Evolutionary conservation across 2,888 invertebrate species (phyloP).

Genomic region (Peribatodes rhomboidaria): DNA sequence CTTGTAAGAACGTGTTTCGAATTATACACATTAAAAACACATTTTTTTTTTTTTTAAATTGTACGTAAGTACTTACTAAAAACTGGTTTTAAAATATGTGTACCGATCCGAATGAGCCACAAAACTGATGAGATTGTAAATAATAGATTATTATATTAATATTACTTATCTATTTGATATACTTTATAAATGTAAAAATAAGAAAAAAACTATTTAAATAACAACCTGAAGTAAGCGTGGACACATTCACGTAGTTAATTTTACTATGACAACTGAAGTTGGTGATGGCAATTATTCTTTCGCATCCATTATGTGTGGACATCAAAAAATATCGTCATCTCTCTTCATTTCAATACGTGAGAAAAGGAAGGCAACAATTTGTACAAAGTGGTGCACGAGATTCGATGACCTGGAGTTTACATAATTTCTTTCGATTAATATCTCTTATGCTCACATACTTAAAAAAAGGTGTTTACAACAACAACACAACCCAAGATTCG

Average conservation of each 20-base stretch:
- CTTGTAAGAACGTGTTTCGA: not conserved
- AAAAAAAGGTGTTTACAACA: no score
- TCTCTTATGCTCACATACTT: no score
- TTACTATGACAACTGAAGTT: not conserved
- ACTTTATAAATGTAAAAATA: not conserved
- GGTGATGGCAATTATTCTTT: no score
- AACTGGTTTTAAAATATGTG: not conserved
- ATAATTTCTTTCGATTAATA: no score
- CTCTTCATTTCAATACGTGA: not conserved
- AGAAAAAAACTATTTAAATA: not conserved
- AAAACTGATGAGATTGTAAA: constrained; percentile 12
- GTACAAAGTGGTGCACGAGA: no score
- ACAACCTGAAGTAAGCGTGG: not conserved
- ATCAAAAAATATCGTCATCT: no score
- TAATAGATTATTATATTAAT: not conserved
- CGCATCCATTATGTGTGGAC: no score
- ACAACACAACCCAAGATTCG: not conserved
- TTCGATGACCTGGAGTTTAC: no score
- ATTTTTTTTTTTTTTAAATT: not conserved
- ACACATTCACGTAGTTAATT: not conserved
- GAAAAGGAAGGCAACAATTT: constrained; percentile 1
- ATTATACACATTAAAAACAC: constrained; percentile 20
- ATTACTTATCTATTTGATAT: not conserved
- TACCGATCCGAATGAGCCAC: not conserved
- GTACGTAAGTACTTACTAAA: not conserved